Evolutionary conservation across 2,888 invertebrate species (phyloP).

Genomic region (Galerucella pusilla): DNA sequence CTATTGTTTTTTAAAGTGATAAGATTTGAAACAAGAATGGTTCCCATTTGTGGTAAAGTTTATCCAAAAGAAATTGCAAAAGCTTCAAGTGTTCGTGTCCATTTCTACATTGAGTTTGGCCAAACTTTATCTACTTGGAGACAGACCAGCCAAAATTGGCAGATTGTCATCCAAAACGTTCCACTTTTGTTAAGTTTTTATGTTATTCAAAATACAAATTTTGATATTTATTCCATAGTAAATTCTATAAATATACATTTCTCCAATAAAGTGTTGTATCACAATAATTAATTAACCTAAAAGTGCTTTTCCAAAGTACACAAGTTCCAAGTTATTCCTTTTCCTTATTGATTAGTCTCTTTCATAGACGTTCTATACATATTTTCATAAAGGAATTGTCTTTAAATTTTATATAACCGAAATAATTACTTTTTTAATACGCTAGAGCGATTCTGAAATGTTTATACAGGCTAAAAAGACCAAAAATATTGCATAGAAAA

Average conservation of each 20-base stretch:
- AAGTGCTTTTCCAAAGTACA: neutral
- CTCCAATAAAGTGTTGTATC: slow-evolving; percentile 7
- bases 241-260: neutral
- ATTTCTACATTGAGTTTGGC: too few relatives aligned
- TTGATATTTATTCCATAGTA: neutral
- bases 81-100: too few relatives aligned
- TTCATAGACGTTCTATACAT: neutral
- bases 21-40: too few relatives aligned
- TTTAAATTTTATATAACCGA: neutral
- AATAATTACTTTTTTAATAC: neutral
- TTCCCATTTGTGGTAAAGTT: too few relatives aligned
- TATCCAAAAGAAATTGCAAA: too few relatives aligned
- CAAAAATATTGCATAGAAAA: neutral
- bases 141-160: too few relatives aligned
- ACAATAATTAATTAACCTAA: slow-evolving; percentile 13
- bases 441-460: neutral
- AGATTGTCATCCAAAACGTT: too few relatives aligned
- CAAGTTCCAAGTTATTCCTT: neutral
- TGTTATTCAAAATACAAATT: too few relatives aligned
- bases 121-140: too few relatives aligned
- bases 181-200: too few relatives aligned
- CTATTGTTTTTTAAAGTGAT: too few relatives aligned
- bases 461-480: neutral
- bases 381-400: neutral
- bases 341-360: slow-evolving; percentile 5